Evolutionary conservation across 2,113 vertebrate genomes (phyloP).

Genomic region (Glaucidium brasilianum): DNA sequence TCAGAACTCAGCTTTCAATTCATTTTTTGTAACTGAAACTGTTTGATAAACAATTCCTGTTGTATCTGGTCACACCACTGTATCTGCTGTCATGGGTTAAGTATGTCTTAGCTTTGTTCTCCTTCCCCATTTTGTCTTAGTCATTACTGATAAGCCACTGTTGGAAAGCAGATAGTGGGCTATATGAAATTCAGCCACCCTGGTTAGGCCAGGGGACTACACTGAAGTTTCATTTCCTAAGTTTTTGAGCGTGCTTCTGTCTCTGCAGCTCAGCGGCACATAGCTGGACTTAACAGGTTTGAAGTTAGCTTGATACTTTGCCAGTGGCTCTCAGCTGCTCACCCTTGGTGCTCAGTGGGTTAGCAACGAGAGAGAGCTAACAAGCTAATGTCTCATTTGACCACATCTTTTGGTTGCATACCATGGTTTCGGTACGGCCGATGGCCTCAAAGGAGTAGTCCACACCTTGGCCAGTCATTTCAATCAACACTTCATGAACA

Average conservation of each 20-base stretch:
- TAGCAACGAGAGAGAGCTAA: background rate
- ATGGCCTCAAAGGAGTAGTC: constrained; percentile 87
- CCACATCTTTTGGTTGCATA: constrained; percentile 47
- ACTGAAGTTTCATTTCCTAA: background rate
- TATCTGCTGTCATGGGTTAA: background rate
- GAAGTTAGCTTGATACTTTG: background rate
- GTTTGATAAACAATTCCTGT: background rate
- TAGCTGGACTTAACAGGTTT: background rate
- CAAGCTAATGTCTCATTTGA: background rate
- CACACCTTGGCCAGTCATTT: constrained; percentile 76
- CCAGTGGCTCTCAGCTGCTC: background rate
- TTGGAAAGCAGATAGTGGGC: background rate
- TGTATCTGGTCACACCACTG: background rate
- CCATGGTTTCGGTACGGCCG: constrained; percentile 78
- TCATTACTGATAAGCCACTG: background rate
- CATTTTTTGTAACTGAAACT: background rate
- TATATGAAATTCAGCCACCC: background rate
- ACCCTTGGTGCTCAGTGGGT: background rate
- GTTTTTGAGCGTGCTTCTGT: background rate
- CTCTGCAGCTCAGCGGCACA: background rate
- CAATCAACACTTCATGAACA: constrained; percentile 78
- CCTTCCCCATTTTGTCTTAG: background rate
- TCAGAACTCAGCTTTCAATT: background rate
- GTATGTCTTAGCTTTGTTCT: background rate
- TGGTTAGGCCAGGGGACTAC: background rate